Evolutionary conservation across 2,888 invertebrate species (phyloP).

Genomic region (Pollenia griseotomentosa): DNA sequence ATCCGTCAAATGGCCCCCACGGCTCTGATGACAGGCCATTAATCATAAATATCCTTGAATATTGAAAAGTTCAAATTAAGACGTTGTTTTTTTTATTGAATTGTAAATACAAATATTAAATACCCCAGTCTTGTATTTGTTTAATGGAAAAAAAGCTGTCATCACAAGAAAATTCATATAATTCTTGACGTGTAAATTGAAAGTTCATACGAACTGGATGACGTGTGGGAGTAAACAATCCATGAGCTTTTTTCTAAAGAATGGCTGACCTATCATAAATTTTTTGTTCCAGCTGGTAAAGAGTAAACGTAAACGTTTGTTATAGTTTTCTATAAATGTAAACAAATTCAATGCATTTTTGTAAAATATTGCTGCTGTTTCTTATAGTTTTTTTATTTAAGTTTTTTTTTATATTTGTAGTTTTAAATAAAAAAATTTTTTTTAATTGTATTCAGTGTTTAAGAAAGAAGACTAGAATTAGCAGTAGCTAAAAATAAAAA

Average conservation of each 20-base stretch:
- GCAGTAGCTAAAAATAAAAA: too few species aligned
- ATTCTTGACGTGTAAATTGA: conserved; percentile 12
- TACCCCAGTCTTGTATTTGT: background rate
- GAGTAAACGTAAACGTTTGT: too few species aligned
- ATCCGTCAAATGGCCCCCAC: too few species aligned
- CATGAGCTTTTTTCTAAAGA: background rate
- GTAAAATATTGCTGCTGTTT: too few species aligned
- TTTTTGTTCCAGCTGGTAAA: background rate
- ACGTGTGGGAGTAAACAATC: conserved; percentile 16
- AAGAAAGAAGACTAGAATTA: too few species aligned
- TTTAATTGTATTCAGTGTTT: too few species aligned
- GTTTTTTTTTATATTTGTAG: too few species aligned
- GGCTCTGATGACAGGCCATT: too few species aligned
- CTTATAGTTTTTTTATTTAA: too few species aligned
- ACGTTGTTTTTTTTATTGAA: background rate
- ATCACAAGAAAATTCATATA: background rate
- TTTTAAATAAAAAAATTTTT: too few species aligned
- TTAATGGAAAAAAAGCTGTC: background rate
- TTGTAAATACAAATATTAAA: background rate
- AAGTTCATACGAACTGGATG: conserved; percentile 2
- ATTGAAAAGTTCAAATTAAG: background rate
- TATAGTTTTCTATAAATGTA: too few species aligned
- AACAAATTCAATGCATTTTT: too few species aligned
- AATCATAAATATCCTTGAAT: background rate
- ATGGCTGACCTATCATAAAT: conserved; percentile 20